These are phyloP conservation scores for Micrasema minimum DNA, from an alignment of 1,140 invertebrate genomes.

Conservation along the genomic window DNA sequence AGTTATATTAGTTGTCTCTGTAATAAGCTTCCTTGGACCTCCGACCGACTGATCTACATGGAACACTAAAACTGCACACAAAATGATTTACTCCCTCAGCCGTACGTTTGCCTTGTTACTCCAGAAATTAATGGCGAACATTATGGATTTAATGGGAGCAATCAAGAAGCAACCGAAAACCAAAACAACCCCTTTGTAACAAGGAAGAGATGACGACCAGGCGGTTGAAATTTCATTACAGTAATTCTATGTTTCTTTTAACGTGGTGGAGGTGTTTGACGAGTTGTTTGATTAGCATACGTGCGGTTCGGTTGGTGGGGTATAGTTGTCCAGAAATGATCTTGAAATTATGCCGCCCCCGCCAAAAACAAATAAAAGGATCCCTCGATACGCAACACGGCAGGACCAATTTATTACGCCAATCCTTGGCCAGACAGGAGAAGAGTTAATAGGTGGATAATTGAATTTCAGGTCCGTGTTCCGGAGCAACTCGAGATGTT, in stretches of 20 bases:
- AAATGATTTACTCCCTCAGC: constrained; percentile 29
- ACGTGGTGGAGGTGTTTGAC: too few species aligned
- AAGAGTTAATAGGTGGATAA: constrained; percentile 35
- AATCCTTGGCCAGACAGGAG: constrained; percentile 2
- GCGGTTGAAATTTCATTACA: too few species aligned
- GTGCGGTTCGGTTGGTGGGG: background rate
- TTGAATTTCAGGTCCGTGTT: constrained; percentile 11
- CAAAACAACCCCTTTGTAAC: background rate
- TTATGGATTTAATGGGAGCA: constrained; percentile 20
- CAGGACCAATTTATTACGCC: constrained; percentile 22
- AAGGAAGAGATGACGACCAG: background rate
- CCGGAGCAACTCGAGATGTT: constrained; percentile 1
- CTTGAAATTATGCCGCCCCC: constrained; percentile 33
- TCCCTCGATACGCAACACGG: constrained; percentile 18
- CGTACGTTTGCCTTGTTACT: constrained; percentile 17
- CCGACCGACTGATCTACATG: constrained; percentile 34
- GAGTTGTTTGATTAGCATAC: too few species aligned
- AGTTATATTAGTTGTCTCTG: background rate
- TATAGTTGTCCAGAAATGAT: constrained; percentile 15
- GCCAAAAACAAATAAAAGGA: constrained; percentile 34
- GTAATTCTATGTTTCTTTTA: too few species aligned
- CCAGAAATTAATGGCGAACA: constrained; percentile 31
- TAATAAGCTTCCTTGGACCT: constrained; percentile 21
- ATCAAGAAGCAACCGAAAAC: constrained; percentile 18
- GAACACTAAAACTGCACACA: constrained; percentile 4